phyloP scores from a whole-genome alignment of 1,140 invertebrate species.

The Brachionus angularis region DNA sequence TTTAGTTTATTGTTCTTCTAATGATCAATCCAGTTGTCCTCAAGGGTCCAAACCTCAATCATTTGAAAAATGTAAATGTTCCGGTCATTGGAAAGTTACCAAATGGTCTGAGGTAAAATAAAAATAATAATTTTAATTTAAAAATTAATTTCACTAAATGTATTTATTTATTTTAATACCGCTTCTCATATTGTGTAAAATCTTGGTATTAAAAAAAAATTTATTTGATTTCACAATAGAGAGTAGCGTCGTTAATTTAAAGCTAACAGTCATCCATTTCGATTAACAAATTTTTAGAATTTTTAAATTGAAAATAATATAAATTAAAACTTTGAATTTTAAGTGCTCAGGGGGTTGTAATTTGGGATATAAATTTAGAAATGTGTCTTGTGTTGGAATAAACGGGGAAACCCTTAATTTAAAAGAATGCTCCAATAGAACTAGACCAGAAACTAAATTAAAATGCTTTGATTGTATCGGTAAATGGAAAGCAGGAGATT shows the following conservation, averaged over 20 bases:
- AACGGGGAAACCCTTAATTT: not conserved
- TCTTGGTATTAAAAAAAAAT: not conserved
- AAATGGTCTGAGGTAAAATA: constrained; percentile 34
- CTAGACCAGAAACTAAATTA: not conserved
- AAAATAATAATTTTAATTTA: constrained; percentile 1
- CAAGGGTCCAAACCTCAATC: not conserved
- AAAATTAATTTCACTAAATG: not conserved
- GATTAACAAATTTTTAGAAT: not conserved
- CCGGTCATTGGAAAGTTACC: constrained; percentile 15
- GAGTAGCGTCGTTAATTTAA: constrained; percentile 34
- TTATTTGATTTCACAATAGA: constrained; percentile 43
- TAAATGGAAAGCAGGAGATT: not conserved
- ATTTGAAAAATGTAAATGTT: constrained; percentile 20
- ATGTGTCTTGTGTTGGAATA: constrained; percentile 7
- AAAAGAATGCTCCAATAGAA: constrained; percentile 10
- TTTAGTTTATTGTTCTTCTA: constrained; percentile 6
- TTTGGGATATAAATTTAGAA: constrained; percentile 20
- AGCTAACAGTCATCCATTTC: not conserved
- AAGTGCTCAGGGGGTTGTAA: constrained; percentile 27
- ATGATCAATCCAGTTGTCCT: constrained; percentile 2
- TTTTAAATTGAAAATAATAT: not conserved
- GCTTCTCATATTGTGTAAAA: constrained; percentile 43
- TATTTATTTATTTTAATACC: not conserved
- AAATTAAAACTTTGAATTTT: not conserved
- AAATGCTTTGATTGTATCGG: constrained; percentile 27